Base-by-base conservation (phyloP, 2,888 invertebrate species). In the Cepaea hortensis region DNA sequence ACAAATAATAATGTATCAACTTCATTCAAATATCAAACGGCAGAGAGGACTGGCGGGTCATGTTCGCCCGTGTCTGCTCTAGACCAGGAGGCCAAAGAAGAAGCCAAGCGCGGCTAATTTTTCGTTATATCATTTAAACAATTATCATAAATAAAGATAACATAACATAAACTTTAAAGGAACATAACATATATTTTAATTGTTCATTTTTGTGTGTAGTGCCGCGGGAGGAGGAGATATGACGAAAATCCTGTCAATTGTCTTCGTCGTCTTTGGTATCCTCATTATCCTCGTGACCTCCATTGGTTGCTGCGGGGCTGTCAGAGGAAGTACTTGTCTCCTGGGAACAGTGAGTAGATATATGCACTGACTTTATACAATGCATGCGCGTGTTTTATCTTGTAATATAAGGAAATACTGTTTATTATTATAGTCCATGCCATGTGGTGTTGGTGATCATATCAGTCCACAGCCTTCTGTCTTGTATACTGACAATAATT, bases 251-350 rank as follows among this genome's bases (percentile, higher is more conserved):
- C 96, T 96, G 20, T 95, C 97, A 46, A 96, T 96, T 92, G 96
- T 97, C 85, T 95, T 97, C 88, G 95, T 97, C 88, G 96, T 95
- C 50, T 96, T 96, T 86, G 97, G 97, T 11, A 94, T 96, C 72
- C 94, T 97, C 83, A 96, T 97, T 94, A 95, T 97, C 88, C 94
- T 97, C 76, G 96, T 97, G 61, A 96, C 97, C 35, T 96, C 97
- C 94, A 95, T 97, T 77, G 98, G 97, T 85, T 97, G 97, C 93
- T 97, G 96, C 93, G 97, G 97, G 70, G 97, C 97, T 11, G 96
- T 96, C 88, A 96, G 96, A 91, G 97, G 97, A 94, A 97, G 96
- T 35, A 96, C 96, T 92, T 97, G 97, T 94, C 96, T 97, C 95
- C 96, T 98, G 76, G 96, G 96, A 88, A 95, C 96, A 93, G 97